These are phyloP conservation scores for Mormyrops attenuatus DNA, from an alignment of 2,797 vertebrate genomes.

Conservation along the genomic window DNA sequence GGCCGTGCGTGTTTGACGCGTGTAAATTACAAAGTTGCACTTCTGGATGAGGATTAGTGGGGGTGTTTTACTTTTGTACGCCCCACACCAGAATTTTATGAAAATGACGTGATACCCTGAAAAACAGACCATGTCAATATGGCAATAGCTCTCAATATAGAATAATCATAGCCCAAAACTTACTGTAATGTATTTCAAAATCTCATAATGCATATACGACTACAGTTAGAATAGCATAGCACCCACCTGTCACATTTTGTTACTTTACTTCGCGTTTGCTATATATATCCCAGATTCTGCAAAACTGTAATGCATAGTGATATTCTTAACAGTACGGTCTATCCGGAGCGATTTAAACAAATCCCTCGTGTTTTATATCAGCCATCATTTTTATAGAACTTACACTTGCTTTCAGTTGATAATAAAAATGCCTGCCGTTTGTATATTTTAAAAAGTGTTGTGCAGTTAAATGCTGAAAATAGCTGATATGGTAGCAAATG, in stretches of 20 bases:
- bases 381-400: background rate
- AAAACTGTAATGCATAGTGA: background rate
- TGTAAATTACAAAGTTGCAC: constrained; percentile 26
- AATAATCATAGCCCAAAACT: constrained; percentile 48
- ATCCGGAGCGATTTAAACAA: background rate
- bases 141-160: constrained; percentile 30
- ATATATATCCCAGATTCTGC: constrained; percentile 31
- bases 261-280: constrained; percentile 36
- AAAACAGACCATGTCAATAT: constrained; percentile 17
- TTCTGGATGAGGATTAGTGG: constrained; percentile 21
- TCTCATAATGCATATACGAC: constrained; percentile 41
- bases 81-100: constrained; percentile 28
- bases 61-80: constrained; percentile 30
- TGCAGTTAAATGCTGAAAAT: background rate
- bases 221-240: constrained; percentile 43
- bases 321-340: background rate
- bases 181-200: constrained; percentile 46
- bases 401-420: background rate
- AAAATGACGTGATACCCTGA: background rate
- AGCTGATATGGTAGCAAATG: background rate
- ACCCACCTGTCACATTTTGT: constrained; percentile 45
- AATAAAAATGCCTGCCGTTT: background rate
- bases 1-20: constrained; percentile 1
- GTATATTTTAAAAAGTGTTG: background rate
- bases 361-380: background rate